Evolutionary conservation across 2,113 vertebrate genomes (phyloP).

Genomic region (Zosterops borbonicus): DNA sequence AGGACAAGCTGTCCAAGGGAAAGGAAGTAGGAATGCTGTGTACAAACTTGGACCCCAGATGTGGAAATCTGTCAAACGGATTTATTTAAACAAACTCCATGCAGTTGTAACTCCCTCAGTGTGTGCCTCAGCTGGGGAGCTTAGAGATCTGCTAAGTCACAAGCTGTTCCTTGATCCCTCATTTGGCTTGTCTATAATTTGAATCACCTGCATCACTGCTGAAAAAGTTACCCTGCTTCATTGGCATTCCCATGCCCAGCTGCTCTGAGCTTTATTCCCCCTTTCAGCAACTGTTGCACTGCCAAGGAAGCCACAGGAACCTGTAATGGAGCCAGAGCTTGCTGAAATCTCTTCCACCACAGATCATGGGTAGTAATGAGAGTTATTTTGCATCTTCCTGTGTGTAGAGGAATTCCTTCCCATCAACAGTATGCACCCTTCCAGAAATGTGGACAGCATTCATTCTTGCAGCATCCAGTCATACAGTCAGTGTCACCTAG

Average conservation of each 20-base stretch:
- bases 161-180: background rate
- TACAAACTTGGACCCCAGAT: background rate
- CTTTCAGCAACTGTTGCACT: background rate
- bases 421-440: background rate
- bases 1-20: background rate
- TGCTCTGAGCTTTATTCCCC: background rate
- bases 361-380: background rate
- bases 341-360: background rate
- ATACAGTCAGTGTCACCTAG: background rate
- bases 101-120: background rate
- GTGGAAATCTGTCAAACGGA: background rate
- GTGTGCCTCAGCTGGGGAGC: background rate
- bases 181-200: background rate
- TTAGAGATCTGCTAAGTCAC: background rate
- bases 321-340: background rate
- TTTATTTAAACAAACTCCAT: background rate
- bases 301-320: background rate
- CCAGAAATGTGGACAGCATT: background rate
- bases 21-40: background rate
- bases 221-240: background rate
- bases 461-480: background rate
- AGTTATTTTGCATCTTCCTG: background rate
- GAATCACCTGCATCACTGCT: background rate
- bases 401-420: background rate
- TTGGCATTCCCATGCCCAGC: background rate